A percentile compares a stretch with the other conserved stretches of the same genome.
Conservation (phyloP, 92 coral and sea anemone species). For the Parazoanthus swiftii region DNA sequence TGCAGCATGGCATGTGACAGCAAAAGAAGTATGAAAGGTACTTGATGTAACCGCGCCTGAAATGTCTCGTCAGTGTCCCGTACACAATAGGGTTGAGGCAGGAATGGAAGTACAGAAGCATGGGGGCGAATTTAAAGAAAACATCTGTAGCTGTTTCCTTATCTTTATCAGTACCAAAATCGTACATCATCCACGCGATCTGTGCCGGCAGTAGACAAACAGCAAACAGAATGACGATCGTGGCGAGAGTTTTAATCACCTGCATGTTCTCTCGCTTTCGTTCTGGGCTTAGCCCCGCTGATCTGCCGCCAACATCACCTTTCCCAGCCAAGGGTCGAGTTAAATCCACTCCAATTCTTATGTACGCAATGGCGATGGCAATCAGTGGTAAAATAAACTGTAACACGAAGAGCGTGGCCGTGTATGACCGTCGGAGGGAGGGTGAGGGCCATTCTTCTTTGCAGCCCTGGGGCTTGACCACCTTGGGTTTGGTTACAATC, state of each 20-base stretch:
- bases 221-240: conserved; percentile 87
- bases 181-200: conserved; percentile 90
- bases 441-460: conserved; percentile 76
- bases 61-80: conserved; percentile 85
- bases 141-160: conserved; percentile 55
- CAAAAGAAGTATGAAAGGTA: conserved; percentile 65
- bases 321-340: conserved; percentile 59
- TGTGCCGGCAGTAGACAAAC: conserved; percentile 90
- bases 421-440: conserved; percentile 69
- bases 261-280: conserved; percentile 86
- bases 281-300: conserved; percentile 53
- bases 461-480: conserved; percentile 75
- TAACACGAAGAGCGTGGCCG: conserved; percentile 70
- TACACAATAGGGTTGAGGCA: conserved; percentile 92
- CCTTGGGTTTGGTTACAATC: conserved; percentile 59
- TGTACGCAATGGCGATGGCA: conserved; percentile 87
- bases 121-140: conserved; percentile 67
- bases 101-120: conserved; percentile 83
- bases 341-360: conserved; percentile 86
- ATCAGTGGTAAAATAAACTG: conserved; percentile 83
- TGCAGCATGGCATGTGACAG: conserved; percentile 47
- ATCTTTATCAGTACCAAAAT: conserved; percentile 75
- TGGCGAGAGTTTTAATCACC: conserved; percentile 89
- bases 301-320: conserved; percentile 51
- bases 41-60: conserved; percentile 79